Evolutionary conservation across 2,797 vertebrate genomes (phyloP), one percentile per base, ranked within the genome.

Genomic region (Trichosurus vulpecula): DNA sequence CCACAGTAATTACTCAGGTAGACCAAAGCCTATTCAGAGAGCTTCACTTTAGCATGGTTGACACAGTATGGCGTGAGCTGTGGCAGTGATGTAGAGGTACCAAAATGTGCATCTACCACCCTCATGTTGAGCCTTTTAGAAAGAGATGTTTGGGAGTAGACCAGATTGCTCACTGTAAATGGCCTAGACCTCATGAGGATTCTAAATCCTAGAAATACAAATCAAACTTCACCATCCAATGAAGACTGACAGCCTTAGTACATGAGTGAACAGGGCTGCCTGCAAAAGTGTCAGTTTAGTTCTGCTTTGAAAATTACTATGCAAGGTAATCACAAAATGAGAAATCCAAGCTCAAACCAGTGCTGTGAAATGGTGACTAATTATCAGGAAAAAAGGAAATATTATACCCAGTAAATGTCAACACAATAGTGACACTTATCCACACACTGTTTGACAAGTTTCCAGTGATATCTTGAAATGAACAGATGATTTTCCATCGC

Each of bases 1-100:
- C 96, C 97, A 97, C 52, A 92, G 93, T 94, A 97, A 94, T 96
- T 97, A 89, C 92, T 90, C 94, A 93, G 95, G 97, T 96, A 81
- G 96, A 96, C 97, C 74, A 94, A 95, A 93, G 92, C 92, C 58
- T 54, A 54, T 92, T 58, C 92, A 92, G 66, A 92, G 81, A 94
- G 27, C 93, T 74, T 91, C n/a, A 74, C 90, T 90, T 93, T 93
- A 52, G 41, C 47, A 31, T 25, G 8, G 74, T 66, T 58, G 54
- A 92, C 53, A 56, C 47, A 12, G 35, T 3, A n/a, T 6, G 4
- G 3, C n/a, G 3, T 54, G 57, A n/a, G 31, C 57, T 54, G 35
- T 47, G 30, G 66, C 6, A 22, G 53, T 52, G 51, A 90, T 11
- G 30, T 92, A 54, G 66, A 94, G 91, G 66, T 31, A 54, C 14